phyloP scores from a whole-genome alignment of 2,888 invertebrate species.

The Leucophora obtusa region DNA sequence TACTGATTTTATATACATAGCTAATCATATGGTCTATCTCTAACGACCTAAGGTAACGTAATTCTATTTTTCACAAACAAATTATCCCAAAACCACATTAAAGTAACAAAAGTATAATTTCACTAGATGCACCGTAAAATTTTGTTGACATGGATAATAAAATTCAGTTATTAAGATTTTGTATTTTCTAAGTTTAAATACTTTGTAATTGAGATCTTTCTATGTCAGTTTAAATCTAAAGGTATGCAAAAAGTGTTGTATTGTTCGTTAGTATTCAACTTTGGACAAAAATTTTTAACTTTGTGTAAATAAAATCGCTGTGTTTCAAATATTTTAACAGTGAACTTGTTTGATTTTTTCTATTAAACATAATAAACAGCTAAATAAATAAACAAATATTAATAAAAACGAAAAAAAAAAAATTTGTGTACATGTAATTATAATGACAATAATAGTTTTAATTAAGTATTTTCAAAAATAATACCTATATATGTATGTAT shows the following conservation, averaged over 20 bases:
- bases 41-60: no score
- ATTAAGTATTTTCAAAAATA: conserved; percentile 5
- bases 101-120: neutral
- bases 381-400: conserved; percentile 13
- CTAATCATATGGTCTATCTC: no score
- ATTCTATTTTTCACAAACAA: no score
- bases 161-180: neutral
- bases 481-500: neutral
- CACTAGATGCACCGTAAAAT: neutral
- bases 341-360: neutral
- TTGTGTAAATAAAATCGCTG: neutral
- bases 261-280: neutral
- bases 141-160: conserved; percentile 1
- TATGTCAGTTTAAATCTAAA: conserved; percentile 11
- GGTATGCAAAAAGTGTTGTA: neutral
- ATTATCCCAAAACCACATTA: neutral
- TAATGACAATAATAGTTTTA: neutral
- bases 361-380: neutral
- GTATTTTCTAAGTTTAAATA: conserved; percentile 9
- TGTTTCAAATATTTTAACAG: neutral
- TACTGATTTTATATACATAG: no score
- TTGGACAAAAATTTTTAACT: neutral
- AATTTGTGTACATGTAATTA: conserved; percentile 2
- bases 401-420: neutral
- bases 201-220: neutral